Conservation (phyloP, 2,797 vertebrate species). For the Iguana delicatissima region DNA sequence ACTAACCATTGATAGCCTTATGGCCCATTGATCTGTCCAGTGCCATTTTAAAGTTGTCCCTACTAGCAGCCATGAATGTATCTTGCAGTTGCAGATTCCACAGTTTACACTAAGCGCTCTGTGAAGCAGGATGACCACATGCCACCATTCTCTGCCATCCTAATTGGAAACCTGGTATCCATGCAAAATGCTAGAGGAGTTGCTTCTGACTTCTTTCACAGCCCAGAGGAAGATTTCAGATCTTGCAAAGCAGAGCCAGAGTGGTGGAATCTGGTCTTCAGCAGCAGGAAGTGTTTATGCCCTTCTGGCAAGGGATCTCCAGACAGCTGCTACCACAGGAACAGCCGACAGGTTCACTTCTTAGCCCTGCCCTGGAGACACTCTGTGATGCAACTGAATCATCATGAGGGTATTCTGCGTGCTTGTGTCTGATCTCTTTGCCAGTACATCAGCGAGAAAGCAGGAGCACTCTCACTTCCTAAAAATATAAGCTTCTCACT, state of each 20-base stretch:
- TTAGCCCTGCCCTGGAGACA: not conserved
- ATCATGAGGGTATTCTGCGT: not conserved
- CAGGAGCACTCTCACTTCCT: not conserved
- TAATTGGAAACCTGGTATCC: not conserved
- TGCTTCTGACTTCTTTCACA: not conserved
- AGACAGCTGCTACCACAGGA: not conserved
- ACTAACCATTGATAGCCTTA: not conserved
- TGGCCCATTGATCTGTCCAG: not conserved
- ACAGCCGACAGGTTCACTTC: not conserved
- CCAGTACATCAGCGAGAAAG: not conserved
- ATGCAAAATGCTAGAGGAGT: not conserved
- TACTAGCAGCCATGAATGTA: not conserved
- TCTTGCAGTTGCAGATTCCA: not conserved
- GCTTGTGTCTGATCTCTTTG: not conserved
- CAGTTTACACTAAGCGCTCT: not conserved
- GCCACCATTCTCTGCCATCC: not conserved
- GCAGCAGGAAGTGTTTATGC: not conserved
- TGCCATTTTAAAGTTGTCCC: not conserved
- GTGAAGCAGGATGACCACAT: not conserved
- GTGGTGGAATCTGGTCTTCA: not conserved
- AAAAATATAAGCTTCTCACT: not conserved
- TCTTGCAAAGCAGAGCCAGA: not conserved
- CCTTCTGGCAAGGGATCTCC: not conserved
- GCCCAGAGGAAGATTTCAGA: not conserved
- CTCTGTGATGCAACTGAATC: not conserved